A percentile compares a stretch with the other conserved stretches of the same genome.
Evolutionary conservation across 1,140 invertebrate species (phyloP).

Genomic region (Bombus confusus): DNA sequence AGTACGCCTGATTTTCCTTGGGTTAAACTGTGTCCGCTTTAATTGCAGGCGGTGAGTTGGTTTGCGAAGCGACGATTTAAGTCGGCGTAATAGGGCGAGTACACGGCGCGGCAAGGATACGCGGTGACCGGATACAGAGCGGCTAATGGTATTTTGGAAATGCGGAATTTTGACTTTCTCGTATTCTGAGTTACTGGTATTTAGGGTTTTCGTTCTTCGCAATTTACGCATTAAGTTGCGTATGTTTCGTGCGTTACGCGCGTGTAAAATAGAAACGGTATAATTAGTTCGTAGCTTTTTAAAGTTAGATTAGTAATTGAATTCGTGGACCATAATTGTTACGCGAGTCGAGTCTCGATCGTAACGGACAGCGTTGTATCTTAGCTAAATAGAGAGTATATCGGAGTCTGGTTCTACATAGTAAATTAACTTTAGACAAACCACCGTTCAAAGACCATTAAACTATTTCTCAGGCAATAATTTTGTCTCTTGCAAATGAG

Average conservation of each 20-base stretch:
- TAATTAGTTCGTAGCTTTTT: no score
- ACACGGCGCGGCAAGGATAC: not conserved
- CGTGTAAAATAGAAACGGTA: no score
- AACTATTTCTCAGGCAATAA: not conserved
- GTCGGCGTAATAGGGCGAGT: not conserved
- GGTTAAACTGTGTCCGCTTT: not conserved
- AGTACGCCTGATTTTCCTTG: conserved; percentile 10
- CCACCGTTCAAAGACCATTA: no score
- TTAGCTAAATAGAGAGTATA: no score
- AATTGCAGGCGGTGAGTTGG: not conserved
- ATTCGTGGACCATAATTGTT: no score
- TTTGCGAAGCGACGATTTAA: not conserved
- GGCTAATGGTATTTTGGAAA: not conserved
- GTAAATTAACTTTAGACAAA: not conserved
- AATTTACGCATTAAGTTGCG: no score
- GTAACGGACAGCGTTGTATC: no score
- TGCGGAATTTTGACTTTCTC: not conserved
- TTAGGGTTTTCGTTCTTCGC: no score
- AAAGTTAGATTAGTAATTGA: no score
- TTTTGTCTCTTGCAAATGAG: not conserved
- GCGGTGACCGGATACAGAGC: not conserved
- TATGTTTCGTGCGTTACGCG: no score
- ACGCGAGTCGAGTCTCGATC: no score
- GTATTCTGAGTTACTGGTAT: not conserved
- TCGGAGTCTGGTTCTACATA: no score